Conservation (phyloP, 1,140 invertebrate genomes). For the Brachionus sp. region DNA sequence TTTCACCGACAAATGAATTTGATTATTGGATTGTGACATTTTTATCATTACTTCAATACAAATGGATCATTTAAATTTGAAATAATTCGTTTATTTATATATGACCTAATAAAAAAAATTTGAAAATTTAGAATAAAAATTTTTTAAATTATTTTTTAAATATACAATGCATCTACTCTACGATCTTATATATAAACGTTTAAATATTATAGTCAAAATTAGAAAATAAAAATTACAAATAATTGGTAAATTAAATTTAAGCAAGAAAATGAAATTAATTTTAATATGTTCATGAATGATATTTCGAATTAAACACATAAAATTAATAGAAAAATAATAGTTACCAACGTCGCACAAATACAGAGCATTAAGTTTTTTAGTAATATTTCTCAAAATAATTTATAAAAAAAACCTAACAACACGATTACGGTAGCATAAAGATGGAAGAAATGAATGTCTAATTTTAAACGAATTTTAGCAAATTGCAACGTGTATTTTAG, state of each 20-base stretch:
- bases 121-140: background rate
- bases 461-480: background rate
- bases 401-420: background rate
- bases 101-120: background rate
- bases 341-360: slow-evolving; percentile 1
- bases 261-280: background rate
- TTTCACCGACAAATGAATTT: slow-evolving; percentile 5
- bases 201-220: background rate
- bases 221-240: slow-evolving; percentile 34
- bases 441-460: background rate
- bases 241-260: slow-evolving; percentile 36
- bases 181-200: background rate
- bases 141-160: background rate
- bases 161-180: slow-evolving; percentile 36
- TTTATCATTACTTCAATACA: background rate
- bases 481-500: slow-evolving; percentile 23
- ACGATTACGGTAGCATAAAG: background rate
- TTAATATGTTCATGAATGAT: slow-evolving; percentile 26
- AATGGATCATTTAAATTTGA: background rate
- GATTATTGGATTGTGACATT: background rate
- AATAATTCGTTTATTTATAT: background rate
- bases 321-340: background rate
- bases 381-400: background rate
- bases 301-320: background rate
- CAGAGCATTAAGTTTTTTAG: background rate